These are phyloP conservation scores for Sinocyclocheilus rhinocerous DNA, from an alignment of 2,113 vertebrate genomes.

Conservation along the genomic window DNA sequence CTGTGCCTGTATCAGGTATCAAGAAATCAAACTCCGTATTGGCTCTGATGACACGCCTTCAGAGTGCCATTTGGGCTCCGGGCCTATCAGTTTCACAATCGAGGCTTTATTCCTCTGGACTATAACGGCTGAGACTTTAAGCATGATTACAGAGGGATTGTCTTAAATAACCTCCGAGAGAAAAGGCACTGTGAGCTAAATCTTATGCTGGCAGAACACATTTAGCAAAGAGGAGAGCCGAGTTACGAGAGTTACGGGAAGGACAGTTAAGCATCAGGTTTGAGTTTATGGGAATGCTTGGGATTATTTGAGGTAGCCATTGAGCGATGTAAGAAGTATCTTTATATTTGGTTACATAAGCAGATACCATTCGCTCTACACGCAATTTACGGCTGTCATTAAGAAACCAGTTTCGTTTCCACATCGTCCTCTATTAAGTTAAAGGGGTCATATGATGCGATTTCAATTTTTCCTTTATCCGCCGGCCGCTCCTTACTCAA, in stretches of 20 bases:
- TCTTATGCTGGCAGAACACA: constrained; percentile 54
- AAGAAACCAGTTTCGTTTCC: background rate
- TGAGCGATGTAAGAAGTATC: constrained; percentile 8
- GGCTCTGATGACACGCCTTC: constrained; percentile 56
- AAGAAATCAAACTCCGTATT: constrained; percentile 56
- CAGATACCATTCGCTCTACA: constrained; percentile 15
- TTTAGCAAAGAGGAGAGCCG: constrained; percentile 45
- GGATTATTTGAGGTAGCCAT: constrained; percentile 42
- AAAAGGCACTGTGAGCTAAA: constrained; percentile 53
- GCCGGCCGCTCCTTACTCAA: too few relatives aligned
- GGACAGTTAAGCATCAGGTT: constrained; percentile 49
- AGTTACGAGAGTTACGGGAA: constrained; percentile 52
- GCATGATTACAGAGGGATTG: constrained; percentile 56
- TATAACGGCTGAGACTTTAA: constrained; percentile 44
- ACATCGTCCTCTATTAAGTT: background rate
- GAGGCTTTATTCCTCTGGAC: constrained; percentile 59
- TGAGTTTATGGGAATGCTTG: constrained; percentile 45
- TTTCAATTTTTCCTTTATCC: too few relatives aligned
- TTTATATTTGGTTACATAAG: constrained; percentile 20
- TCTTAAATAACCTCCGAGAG: constrained; percentile 52
- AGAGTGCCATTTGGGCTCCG: constrained; percentile 55
- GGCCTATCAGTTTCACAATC: constrained; percentile 65
- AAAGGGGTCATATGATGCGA: too few relatives aligned
- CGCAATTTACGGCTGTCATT: constrained; percentile 9
- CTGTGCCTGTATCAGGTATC: constrained; percentile 50